phyloP scores from a whole-genome alignment of 2,113 vertebrate species.

The Clarias macrocephalus region DNA sequence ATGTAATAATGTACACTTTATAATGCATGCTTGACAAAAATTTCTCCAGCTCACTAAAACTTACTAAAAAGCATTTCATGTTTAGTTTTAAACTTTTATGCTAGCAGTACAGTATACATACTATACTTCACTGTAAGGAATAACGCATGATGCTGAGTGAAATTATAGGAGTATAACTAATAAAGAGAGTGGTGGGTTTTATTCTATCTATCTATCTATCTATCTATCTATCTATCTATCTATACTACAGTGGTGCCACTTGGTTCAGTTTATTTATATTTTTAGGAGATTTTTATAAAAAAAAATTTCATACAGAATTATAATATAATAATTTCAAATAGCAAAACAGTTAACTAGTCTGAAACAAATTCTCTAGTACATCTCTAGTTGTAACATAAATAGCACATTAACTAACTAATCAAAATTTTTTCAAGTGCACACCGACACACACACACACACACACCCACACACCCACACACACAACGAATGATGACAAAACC shows the following conservation, averaged over 20 bases:
- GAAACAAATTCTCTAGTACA: background rate
- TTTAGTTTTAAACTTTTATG: too few species aligned
- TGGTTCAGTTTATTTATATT: background rate
- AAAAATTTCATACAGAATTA: too few species aligned
- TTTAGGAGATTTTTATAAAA: too few species aligned
- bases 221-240: too few species aligned
- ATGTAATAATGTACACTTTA: background rate
- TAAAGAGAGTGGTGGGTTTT: too few species aligned
- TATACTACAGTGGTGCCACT: background rate
- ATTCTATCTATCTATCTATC: too few species aligned
- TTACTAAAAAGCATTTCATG: too few species aligned
- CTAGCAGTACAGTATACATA: too few species aligned
- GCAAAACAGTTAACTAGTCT: background rate
- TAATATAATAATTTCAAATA: background rate
- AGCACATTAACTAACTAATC: background rate
- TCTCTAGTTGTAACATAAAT: background rate
- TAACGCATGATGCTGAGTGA: too few species aligned
- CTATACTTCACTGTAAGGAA: too few species aligned
- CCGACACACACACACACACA: background rate
- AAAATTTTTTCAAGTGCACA: background rate
- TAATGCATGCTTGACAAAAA: background rate
- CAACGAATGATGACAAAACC: slow-evolving; percentile 21
- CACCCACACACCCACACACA: background rate
- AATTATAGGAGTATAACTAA: too few species aligned
- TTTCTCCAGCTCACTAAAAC: too few species aligned